phyloP scores from a whole-genome alignment of 2,888 invertebrate species.

The Tridacna crocea region DNA sequence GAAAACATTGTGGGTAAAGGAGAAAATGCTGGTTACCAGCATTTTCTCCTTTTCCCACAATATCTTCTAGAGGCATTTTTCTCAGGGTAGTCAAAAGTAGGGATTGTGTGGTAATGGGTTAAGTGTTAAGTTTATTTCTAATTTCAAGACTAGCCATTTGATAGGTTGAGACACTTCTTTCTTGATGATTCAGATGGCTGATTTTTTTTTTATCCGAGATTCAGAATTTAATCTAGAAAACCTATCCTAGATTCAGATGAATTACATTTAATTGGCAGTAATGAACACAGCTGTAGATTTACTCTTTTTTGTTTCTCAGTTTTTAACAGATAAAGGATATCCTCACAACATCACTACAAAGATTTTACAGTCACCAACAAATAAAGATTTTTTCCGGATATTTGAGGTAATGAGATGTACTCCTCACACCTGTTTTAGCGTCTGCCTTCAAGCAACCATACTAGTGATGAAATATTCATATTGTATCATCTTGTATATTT shows the following conservation, averaged over 20 bases:
- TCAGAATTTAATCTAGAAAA: no score
- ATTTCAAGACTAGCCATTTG: no score
- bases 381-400: constrained; percentile 78
- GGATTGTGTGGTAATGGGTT: no score
- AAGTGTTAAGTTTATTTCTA: no score
- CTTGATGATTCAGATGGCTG: no score
- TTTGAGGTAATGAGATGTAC: constrained; percentile 74
- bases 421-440: not conserved
- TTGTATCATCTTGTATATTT: not conserved
- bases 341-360: constrained; percentile 76
- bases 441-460: not conserved
- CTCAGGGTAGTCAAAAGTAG: no score
- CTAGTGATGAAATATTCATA: not conserved
- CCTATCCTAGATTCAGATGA: no score
- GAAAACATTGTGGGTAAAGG: not conserved
- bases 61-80: no score
- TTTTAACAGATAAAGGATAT: constrained; percentile 74
- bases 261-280: no score
- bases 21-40: not conserved
- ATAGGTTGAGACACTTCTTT: no score
- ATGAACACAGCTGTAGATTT: no score
- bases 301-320: constrained; percentile 66
- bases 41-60: constrained; percentile 3
- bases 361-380: constrained; percentile 75
- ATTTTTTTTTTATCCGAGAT: no score